Base-by-base conservation (phyloP, 2,888 invertebrate genomes). In the Drosophila antonietae region DNA sequence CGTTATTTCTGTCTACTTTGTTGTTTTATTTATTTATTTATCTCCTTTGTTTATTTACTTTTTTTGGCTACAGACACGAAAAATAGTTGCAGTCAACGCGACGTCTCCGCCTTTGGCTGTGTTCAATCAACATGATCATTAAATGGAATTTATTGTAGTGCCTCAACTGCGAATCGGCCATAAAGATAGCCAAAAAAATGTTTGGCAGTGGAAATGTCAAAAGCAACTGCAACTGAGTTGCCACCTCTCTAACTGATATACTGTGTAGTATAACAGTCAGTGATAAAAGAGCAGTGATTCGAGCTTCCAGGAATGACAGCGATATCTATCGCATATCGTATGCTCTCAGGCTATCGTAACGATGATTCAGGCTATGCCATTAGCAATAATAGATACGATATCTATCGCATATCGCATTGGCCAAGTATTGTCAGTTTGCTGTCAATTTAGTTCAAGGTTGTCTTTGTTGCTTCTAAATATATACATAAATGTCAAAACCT, bases 51-150 rank as follows among this genome's bases (percentile, higher is more conserved):
- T 18, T 51, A 2, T n/a, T n/a, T 51, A 2, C 10, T n/a, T 60
- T 41, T 7, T 51, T 37, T 43, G 33, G 28, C 49, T 44, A 33
- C 47, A 35, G 20, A 39, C 57, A 53, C 37, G 47, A 23, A 23
- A 33, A 68, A 55, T 61, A 69, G 61, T 56, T 70, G 70, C 70
- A 70, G 47, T 49, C 57, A 61, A 52, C 63, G 49, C 57, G 64
- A 58, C 43, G 51, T 65, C 64, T 31, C 63, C 46, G 56, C 46
- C 47, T 47, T 58, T 39, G 58, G 37, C 56, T n/a, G 14, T 18
- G 62, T 47, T 47, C 55, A 58, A 58, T 49, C 55, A 69, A 60
- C 59, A 49, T 37, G 59, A 68, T 69, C 60, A 69, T 69, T 56
- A 69, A 55, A 60, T 56, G 12, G 39, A 51, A 69, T 68, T 69